Conservation (phyloP, 2,888 invertebrate genomes). For the Caenorhabditis sp. region DNA sequence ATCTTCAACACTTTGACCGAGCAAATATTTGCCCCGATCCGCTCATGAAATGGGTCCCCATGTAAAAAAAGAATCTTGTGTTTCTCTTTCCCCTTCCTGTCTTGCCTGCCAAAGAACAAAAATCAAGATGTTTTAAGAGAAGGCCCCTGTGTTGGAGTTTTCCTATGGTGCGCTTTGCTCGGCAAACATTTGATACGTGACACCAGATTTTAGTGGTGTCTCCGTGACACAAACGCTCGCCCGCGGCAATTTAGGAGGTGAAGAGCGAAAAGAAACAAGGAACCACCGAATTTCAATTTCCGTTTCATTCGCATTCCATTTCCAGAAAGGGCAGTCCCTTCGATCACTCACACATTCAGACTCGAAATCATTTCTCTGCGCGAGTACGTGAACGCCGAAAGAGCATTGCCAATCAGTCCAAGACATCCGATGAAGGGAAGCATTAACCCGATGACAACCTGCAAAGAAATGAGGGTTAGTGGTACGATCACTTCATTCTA, state of each 20-base stretch:
- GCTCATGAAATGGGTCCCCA: no score
- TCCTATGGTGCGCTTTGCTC: conserved; percentile 20
- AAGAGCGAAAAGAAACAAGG: conserved; percentile 31
- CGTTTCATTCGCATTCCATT: conserved; percentile 32
- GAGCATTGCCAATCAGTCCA: conserved; percentile 74
- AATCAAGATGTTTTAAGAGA: conserved; percentile 20
- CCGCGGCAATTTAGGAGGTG: conserved; percentile 13
- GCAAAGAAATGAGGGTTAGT: conserved; percentile 49
- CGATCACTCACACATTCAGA: conserved; percentile 69
- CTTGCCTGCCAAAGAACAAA: conserved; percentile 23
- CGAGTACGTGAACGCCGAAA: conserved; percentile 76
- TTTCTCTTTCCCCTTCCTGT: conserved; percentile 25
- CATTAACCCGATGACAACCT: conserved; percentile 75
- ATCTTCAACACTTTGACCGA: conserved; percentile 13
- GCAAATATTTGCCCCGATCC: conserved; percentile 26
- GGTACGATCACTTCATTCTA: conserved; percentile 16
- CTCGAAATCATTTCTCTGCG: conserved; percentile 75
- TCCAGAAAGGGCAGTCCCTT: conserved; percentile 7
- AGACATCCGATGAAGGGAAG: conserved; percentile 75
- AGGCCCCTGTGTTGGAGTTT: conserved; percentile 16
- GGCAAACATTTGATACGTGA: conserved; percentile 47
- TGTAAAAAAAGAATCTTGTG: conserved; percentile 19
- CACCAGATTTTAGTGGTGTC: conserved; percentile 18
- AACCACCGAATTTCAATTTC: conserved; percentile 45
- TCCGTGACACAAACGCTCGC: neutral